Evolutionary conservation across 2,888 invertebrate species (phyloP).

Genomic region (Parthenolecanium corni): DNA sequence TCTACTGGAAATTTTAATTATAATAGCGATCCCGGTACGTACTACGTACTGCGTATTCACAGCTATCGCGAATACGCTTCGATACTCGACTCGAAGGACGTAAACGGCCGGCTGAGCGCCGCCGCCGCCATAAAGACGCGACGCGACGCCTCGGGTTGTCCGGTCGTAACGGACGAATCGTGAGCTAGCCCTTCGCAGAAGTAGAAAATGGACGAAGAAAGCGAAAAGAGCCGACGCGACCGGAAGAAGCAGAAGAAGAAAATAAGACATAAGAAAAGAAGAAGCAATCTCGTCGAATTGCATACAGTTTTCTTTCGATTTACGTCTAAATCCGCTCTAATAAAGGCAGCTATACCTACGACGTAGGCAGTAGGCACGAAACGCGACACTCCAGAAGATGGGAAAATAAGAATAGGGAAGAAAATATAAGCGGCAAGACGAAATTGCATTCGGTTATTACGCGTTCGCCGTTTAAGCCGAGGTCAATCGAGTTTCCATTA

Average conservation of each 20-base stretch:
- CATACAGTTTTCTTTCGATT: slow-evolving; percentile 23
- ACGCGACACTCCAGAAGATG: too few species aligned
- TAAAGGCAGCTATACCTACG: too few species aligned
- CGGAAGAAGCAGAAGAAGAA: not conserved
- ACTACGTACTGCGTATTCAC: not conserved
- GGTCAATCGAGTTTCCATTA: slow-evolving; percentile 25
- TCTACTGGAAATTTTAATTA: too few species aligned
- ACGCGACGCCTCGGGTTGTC: too few species aligned
- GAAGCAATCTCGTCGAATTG: slow-evolving; percentile 17
- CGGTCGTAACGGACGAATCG: too few species aligned
- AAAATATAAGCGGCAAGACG: not conserved
- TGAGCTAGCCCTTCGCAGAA: too few species aligned
- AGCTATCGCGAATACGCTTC: not conserved
- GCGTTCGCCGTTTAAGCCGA: not conserved
- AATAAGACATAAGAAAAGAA: not conserved
- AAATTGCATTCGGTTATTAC: slow-evolving; percentile 18
- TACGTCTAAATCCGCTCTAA: slow-evolving; percentile 19
- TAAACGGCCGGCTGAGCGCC: too few species aligned
- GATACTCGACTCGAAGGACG: too few species aligned
- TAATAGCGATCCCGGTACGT: not conserved
- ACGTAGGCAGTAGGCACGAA: too few species aligned
- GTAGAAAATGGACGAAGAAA: too few species aligned
- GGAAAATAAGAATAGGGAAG: too few species aligned
- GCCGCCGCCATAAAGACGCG: too few species aligned
- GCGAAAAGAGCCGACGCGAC: not conserved